Evolutionary conservation across 2,888 invertebrate species (phyloP).

Genomic region (Amaurobius ferox): DNA sequence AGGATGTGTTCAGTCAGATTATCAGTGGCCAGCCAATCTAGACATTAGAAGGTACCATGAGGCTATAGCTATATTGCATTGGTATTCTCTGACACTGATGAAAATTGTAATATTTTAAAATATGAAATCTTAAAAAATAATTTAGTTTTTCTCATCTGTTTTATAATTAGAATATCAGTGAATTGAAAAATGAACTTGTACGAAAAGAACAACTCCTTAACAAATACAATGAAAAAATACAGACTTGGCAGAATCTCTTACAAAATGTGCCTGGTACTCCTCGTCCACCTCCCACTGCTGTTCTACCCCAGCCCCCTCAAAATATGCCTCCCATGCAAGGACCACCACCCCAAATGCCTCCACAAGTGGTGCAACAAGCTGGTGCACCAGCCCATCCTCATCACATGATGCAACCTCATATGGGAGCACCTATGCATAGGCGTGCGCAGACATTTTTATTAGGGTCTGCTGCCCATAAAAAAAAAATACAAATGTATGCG

Average conservation of each 20-base stretch:
- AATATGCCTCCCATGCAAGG: conserved; percentile 43
- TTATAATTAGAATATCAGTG: conserved; percentile 85
- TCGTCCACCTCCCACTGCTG: conserved; percentile 71
- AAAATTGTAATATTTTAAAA: too few species aligned
- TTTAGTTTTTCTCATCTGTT: background rate
- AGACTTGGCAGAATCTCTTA: conserved; percentile 91
- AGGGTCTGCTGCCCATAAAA: too few species aligned
- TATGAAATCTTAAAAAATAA: too few species aligned
- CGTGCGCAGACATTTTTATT: too few species aligned
- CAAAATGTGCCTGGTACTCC: conserved; percentile 73
- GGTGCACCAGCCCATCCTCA: conserved; percentile 32
- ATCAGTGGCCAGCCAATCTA: too few species aligned
- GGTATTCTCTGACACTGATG: too few species aligned
- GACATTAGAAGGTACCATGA: too few species aligned
- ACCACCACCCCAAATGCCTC: conserved; percentile 50
- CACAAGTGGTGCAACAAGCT: conserved; percentile 16
- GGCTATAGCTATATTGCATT: too few species aligned
- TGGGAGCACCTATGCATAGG: too few species aligned
- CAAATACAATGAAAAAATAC: conserved; percentile 92
- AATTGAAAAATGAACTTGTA: conserved; percentile 88
- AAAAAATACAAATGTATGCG: too few species aligned
- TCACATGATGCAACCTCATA: conserved; percentile 63
- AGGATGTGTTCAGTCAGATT: too few species aligned
- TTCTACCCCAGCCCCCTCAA: conserved; percentile 70
- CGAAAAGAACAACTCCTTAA: conserved; percentile 93